Conservation (phyloP, 2,113 vertebrate species). For the Azemiops feae region DNA sequence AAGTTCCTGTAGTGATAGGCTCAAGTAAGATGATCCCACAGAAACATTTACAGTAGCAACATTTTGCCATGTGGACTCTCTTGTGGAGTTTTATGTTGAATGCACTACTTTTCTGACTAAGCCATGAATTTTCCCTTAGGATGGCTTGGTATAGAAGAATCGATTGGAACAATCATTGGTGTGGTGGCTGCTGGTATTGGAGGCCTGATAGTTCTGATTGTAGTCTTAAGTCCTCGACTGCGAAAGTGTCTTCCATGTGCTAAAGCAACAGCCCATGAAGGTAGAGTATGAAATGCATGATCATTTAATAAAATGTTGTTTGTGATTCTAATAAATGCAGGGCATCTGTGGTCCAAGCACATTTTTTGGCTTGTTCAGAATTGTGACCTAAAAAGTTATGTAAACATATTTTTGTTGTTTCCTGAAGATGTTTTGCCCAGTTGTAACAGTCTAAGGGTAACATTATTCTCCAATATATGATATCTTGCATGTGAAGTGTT, state of each 20-base stretch:
- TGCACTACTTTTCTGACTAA: fast-evolving
- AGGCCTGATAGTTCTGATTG: slow-evolving; percentile 52
- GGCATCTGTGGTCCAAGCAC: background rate
- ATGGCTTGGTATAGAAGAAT: slow-evolving; percentile 65
- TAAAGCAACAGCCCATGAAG: slow-evolving; percentile 35
- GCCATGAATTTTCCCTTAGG: slow-evolving; percentile 41
- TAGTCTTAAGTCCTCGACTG: slow-evolving; percentile 59
- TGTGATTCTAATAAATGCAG: background rate
- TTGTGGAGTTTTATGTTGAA: background rate
- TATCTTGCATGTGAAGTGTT: background rate
- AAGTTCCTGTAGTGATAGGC: background rate
- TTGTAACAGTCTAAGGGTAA: background rate
- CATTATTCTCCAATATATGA: background rate
- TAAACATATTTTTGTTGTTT: slow-evolving; percentile 6
- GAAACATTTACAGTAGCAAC: background rate
- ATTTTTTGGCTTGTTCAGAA: background rate
- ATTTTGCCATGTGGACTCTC: background rate
- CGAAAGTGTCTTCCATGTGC: slow-evolving; percentile 58
- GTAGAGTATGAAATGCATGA: slow-evolving; percentile 27
- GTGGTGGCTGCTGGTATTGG: slow-evolving; percentile 60
- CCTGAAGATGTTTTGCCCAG: background rate
- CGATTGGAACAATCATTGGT: slow-evolving; percentile 65
- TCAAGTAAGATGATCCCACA: background rate
- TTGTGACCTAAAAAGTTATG: background rate
- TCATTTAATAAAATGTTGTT: background rate